Conservation (phyloP, 2,113 vertebrate species). For the Pachyramphus minor region DNA sequence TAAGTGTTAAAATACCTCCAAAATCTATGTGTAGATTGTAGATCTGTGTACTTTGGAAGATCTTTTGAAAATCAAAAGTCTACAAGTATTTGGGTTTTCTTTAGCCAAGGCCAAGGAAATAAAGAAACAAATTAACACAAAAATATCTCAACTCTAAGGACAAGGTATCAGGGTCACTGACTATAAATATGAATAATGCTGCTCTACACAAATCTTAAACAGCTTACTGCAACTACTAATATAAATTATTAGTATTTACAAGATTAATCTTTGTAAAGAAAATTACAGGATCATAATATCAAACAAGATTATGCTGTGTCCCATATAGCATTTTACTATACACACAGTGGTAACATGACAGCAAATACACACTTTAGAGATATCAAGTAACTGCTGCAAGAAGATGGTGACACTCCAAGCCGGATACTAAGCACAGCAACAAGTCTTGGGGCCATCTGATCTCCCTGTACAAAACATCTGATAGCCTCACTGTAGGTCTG, state of each 20-base stretch:
- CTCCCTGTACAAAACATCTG: background rate
- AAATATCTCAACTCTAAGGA: background rate
- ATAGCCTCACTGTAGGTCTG: background rate
- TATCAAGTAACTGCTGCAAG: background rate
- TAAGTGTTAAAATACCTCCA: background rate
- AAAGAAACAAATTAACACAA: background rate
- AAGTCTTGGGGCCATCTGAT: background rate
- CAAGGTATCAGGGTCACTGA: background rate
- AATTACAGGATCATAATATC: slow-evolving; percentile 12
- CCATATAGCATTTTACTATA: background rate
- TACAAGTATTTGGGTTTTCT: background rate
- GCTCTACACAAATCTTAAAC: slow-evolving; percentile 5
- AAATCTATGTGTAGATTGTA: background rate
- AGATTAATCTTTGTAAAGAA: slow-evolving; percentile 25
- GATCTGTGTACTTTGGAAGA: background rate
- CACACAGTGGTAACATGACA: background rate
- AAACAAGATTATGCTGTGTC: slow-evolving; percentile 17
- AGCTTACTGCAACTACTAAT: slow-evolving; percentile 10
- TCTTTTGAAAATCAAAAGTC: background rate
- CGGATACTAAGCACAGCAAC: background rate
- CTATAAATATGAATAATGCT: slow-evolving; percentile 31
- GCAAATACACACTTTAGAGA: background rate
- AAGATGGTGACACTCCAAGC: background rate
- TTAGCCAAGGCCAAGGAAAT: background rate
- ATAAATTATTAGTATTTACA: slow-evolving; percentile 30